phyloP scores from a whole-genome alignment of 2,113 vertebrate species.

The Rhinoptilus africanus region DNA sequence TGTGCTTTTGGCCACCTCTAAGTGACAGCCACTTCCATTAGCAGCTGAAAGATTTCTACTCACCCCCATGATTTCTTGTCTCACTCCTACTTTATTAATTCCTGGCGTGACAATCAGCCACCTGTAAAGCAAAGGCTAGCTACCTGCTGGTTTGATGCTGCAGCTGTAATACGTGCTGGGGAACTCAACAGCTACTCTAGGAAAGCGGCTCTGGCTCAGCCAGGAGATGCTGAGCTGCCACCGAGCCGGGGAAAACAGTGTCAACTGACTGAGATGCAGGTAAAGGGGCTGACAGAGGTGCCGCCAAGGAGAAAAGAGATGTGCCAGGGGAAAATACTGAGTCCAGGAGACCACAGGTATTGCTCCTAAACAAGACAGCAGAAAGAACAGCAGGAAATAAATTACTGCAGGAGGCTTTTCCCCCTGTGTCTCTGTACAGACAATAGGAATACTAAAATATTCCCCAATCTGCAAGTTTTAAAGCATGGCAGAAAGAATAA shows the following conservation, averaged over 20 bases:
- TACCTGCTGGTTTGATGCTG: neutral
- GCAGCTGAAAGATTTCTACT: neutral
- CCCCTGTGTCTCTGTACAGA: neutral
- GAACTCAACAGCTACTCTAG: neutral
- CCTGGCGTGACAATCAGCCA: neutral
- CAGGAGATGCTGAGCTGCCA: neutral
- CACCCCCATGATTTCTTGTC: neutral
- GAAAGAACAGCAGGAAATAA: neutral
- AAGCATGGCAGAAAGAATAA: neutral
- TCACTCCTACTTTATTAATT: neutral
- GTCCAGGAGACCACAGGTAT: neutral
- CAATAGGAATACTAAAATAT: neutral
- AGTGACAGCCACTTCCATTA: slow-evolving; percentile 15
- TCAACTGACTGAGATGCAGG: neutral
- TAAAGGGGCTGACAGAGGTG: too few species aligned
- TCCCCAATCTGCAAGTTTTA: neutral
- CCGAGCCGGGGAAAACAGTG: neutral
- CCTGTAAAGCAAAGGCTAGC: neutral
- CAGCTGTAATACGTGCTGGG: neutral
- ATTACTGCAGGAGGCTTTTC: neutral
- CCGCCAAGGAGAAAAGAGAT: neutral
- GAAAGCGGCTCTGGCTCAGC: neutral
- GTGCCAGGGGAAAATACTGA: neutral
- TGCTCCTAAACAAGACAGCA: neutral
- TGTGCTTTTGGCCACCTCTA: neutral